Percentiles rank a stretch among this genome's conserved stretches.
These are phyloP conservation scores for Nowickia ferox DNA, from an alignment of 2,888 invertebrate genomes.

Conservation along the genomic window DNA sequence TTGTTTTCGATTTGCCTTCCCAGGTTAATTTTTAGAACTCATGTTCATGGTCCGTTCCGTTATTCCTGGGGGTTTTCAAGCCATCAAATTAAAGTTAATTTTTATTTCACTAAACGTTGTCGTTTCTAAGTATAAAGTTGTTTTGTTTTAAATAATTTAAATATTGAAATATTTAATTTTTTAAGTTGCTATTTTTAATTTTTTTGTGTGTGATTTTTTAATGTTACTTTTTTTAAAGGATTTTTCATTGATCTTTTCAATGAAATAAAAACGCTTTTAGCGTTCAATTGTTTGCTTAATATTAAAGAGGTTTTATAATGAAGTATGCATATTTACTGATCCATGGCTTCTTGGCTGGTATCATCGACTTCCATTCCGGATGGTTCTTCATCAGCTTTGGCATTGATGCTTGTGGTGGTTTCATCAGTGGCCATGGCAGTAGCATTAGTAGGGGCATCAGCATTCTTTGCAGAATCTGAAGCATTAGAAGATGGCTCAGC, in stretches of 20 bases:
- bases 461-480: conserved; percentile 58
- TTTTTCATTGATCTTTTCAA: conserved; percentile 49
- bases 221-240: conserved; percentile 21
- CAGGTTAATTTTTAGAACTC: neutral
- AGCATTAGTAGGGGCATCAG: conserved; percentile 72
- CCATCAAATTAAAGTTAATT: conserved; percentile 24
- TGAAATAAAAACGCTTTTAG: conserved; percentile 60
- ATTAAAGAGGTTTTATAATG: conserved; percentile 46
- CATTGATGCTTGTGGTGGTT: conserved; percentile 33
- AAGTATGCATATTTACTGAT: conserved; percentile 78
- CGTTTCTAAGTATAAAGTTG: conserved; percentile 35
- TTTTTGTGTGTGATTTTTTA: conserved; percentile 31
- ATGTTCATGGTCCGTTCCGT: neutral
- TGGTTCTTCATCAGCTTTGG: conserved; percentile 80
- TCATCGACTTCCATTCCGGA: conserved; percentile 83
- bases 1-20: neutral
- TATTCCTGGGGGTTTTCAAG: neutral
- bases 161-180: conserved; percentile 51
- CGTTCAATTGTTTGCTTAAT: conserved; percentile 49
- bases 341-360: conserved; percentile 83
- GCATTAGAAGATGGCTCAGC: conserved; percentile 74
- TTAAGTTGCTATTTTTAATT: conserved; percentile 30
- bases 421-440: conserved; percentile 80
- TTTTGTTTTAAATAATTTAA: conserved; percentile 50
- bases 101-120: conserved; percentile 9